Base-by-base conservation (phyloP, 1,140 invertebrate species). In the Drosophila kanapiae region DNA sequence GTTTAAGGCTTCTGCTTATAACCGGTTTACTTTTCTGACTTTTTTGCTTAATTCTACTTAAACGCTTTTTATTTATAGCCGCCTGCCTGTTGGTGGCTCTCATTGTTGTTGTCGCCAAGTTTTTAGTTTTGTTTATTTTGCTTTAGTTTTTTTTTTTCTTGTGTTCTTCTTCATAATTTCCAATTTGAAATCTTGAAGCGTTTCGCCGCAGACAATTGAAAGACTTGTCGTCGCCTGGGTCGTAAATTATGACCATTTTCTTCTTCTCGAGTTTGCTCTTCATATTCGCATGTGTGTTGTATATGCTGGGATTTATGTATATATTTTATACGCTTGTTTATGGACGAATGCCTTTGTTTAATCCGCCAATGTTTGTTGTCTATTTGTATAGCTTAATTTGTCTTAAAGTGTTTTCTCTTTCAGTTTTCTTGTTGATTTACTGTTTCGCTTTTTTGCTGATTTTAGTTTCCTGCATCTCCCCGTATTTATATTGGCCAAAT, bases 41-140 rank as follows among this genome's bases (percentile, higher is more conserved):
- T 45, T 45, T 71, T 49, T 48, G 51, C 63, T 71, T 61, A 80
- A 68, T 75, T 56, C 49, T 72, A 53, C 75, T 84, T 85, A 77
- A 85, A 68, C 70, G 62, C 69, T 51, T 67, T 71, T 82, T 83
- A 82, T 86, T 86, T 86, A 87, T 86, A 72, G 75, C 80, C 54
- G 35, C 37, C 43, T 48, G 71, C 23, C 43, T 48, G 71, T 59
- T 59, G 31, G 61, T 67, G 40, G 38, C 38, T 64, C n/a, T 42
- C 38, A 9, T 48, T 64, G 31, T 63, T 67, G n/a, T 63, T 40
- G 33, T 47, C 43, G 38, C 13, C 16, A 37, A 70, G 65, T 45
- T 16, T 38, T 59, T 60, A 72, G 68, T 72, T 72, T 59, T 72
- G 67, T 72, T 72, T 72, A 51, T 72, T 72, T 72, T 72, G 31